Evolutionary conservation across 2,888 invertebrate genomes (phyloP).

Genomic region (Ormyrus nitidulus): DNA sequence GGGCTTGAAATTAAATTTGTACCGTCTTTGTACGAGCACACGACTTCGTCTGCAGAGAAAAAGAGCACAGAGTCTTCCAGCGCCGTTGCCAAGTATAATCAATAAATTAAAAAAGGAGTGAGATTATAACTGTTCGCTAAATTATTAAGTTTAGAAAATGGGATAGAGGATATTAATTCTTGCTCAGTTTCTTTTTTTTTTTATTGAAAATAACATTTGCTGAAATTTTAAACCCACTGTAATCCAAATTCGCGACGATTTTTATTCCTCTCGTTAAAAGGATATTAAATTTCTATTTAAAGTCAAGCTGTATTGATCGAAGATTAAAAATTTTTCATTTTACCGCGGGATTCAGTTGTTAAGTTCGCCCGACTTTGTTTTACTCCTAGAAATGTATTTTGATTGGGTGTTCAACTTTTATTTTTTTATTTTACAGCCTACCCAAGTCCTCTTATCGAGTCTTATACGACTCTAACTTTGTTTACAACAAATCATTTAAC

Average conservation of each 20-base stretch:
- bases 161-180: too few species aligned
- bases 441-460: too few species aligned
- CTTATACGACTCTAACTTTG: too few species aligned
- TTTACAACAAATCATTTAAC: too few species aligned
- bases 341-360: too few species aligned
- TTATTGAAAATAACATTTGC: too few species aligned
- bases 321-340: background rate
- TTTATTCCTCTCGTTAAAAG: background rate
- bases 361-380: too few species aligned
- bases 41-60: conserved; percentile 38
- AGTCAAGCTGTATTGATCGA: background rate
- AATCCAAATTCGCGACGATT: background rate
- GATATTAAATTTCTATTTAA: background rate
- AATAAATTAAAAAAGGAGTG: conserved; percentile 14
- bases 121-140: background rate
- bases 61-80: conserved; percentile 42
- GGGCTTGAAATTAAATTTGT: conserved; percentile 58
- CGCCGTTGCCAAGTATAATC: conserved; percentile 32
- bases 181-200: too few species aligned
- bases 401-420: too few species aligned
- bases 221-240: too few species aligned
- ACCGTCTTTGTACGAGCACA: conserved; percentile 55
- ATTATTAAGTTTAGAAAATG: background rate
- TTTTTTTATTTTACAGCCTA: too few species aligned
- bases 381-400: too few species aligned